phyloP scores from a whole-genome alignment of 2,888 invertebrate genomes.

The Carabus problematicus region DNA sequence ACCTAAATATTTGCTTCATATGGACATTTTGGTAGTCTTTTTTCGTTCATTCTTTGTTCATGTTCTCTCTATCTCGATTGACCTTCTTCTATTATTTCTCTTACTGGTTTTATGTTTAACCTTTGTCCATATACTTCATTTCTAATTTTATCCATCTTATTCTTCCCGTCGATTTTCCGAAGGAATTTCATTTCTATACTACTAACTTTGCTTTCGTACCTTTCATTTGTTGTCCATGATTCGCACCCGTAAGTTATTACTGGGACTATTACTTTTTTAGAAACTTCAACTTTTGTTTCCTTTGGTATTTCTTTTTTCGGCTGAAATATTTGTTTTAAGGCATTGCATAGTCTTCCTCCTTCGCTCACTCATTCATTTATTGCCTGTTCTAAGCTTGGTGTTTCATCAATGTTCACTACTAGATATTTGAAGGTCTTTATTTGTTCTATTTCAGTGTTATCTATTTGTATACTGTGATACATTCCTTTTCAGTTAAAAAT shows the following conservation, averaged over 20 bases:
- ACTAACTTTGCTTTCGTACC: constrained; percentile 2
- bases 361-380: neutral
- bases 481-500: neutral
- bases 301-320: no score
- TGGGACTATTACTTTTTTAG: neutral
- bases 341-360: no score
- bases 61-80: constrained; percentile 9
- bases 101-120: constrained; percentile 1
- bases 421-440: constrained; percentile 4
- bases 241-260: constrained; percentile 4
- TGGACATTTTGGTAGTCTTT: neutral
- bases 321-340: no score
- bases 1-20: no score
- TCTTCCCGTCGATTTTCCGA: constrained; percentile 9
- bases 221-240: constrained; percentile 14
- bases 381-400: neutral
- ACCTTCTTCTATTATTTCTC: neutral
- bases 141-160: neutral
- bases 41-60: neutral
- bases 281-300: neutral
- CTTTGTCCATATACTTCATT: constrained; percentile 2
- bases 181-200: constrained; percentile 4
- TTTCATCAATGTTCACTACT: neutral
- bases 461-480: constrained; percentile 6
- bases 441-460: constrained; percentile 1